Conservation (phyloP, 2,888 invertebrate genomes). For the Leptothorax acervorum region DNA sequence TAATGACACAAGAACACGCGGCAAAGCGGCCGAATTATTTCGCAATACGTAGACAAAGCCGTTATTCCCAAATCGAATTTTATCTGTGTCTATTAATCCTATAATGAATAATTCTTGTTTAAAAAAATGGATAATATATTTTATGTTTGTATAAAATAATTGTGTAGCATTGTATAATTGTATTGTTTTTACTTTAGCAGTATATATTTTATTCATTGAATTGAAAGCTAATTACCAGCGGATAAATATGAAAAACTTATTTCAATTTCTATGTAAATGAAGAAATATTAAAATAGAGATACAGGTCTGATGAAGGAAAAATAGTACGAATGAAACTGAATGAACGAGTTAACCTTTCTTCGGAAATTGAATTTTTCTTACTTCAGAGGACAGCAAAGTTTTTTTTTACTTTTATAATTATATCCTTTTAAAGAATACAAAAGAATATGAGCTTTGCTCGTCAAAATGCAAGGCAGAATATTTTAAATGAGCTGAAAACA, state of each 20-base stretch:
- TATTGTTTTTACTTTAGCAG: not conserved
- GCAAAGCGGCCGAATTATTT: slow-evolving; percentile 65
- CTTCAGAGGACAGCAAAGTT: not conserved
- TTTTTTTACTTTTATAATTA: slow-evolving; percentile 27
- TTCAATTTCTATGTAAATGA: slow-evolving; percentile 26
- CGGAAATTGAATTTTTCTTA: slow-evolving; percentile 23
- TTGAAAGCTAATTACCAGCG: not conserved
- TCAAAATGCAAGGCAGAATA: slow-evolving; percentile 28
- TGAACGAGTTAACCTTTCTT: slow-evolving; percentile 13
- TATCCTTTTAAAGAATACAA: slow-evolving; percentile 19
- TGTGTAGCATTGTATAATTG: not conserved
- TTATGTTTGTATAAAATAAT: not conserved
- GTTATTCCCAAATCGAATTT: slow-evolving; percentile 68
- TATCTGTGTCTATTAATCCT: slow-evolving; percentile 9
- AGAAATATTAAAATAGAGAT: slow-evolving; percentile 2
- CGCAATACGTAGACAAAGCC: slow-evolving; percentile 58
- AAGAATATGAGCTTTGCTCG: slow-evolving; percentile 27
- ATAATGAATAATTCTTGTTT: not conserved
- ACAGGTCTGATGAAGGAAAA: not conserved
- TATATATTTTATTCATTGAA: not conserved
- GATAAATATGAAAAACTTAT: not conserved
- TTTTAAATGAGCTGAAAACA: slow-evolving; percentile 29
- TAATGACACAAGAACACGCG: slow-evolving; percentile 61
- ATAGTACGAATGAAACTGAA: not conserved
- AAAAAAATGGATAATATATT: not conserved